phyloP scores from a whole-genome alignment of 2,113 vertebrate genomes.

The Corythoichthys haematopterus region DNA sequence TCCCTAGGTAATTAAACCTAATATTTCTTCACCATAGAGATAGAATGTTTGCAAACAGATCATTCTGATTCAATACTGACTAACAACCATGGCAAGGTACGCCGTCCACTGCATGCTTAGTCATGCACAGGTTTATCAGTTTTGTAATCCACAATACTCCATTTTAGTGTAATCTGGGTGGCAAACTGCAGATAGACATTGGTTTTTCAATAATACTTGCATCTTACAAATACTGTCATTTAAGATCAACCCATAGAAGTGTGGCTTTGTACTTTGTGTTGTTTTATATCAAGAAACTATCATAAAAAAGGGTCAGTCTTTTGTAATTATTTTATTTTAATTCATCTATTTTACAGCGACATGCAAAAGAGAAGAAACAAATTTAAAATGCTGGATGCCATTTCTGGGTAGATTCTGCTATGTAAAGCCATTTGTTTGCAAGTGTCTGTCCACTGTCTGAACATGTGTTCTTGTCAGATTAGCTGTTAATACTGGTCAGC shows the following conservation, averaged over 20 bases:
- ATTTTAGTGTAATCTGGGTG: not conserved
- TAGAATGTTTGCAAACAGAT: not conserved
- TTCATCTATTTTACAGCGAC: no score
- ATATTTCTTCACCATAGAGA: not conserved
- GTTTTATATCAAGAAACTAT: no score
- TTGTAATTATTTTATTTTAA: no score
- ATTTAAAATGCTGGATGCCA: no score
- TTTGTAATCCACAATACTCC: not conserved
- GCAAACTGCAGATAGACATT: not conserved
- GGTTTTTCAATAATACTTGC: no score
- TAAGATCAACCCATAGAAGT: no score
- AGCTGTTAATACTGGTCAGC: not conserved
- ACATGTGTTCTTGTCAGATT: not conserved
- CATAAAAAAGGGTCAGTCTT: no score
- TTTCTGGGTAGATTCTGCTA: not conserved
- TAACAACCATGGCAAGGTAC: not conserved
- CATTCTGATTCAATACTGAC: not conserved
- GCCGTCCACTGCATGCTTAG: not conserved
- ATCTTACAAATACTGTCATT: no score
- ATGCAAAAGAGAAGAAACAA: no score
- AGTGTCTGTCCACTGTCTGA: not conserved
- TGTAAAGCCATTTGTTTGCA: not conserved
- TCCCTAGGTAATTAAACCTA: not conserved
- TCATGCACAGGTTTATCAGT: not conserved
- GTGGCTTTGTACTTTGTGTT: no score